Evolutionary conservation across 2,113 vertebrate species (phyloP), one percentile per base, ranked within the genome.

Genomic region (Gavia stellata): DNA sequence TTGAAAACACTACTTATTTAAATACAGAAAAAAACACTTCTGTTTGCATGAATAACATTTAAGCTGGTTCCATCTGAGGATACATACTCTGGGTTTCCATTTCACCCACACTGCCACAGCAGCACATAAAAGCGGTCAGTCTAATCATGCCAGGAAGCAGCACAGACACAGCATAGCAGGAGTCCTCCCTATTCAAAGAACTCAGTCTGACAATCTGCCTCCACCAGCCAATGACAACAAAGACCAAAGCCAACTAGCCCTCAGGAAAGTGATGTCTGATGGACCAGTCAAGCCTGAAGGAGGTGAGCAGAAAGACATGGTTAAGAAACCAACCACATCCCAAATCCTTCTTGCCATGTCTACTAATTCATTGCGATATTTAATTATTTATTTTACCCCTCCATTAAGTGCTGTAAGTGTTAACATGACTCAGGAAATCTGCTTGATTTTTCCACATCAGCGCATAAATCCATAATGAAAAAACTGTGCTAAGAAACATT

Each of bases 131-230:
- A 98, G 98, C 98, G 98, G 96, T 98, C 98, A 98, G 98, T 98
- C 98, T 98, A 98, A 98, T 98, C 98, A 99, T 98, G 98, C 98
- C 98, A 98, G 98, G 98, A 99, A 99, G 98, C 99, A 98, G 97
- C 99, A 99, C 98, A 99, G 99, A 98, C 99, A 99, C 99, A 99
- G 99, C 99, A 98, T 99, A 98, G 99, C 98, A 98, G 99, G 99
- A 97, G 98, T 99, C 98, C 98, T 99, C 98, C 99, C 99, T 96
- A 98, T 99, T 99, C 99, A 99, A 98, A 99, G 98, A 99, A 98
- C 99, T 98, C 99, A 99, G 97, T 98, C 98, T 99, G 99, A 99
- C 98, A 99, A 99, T 98, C 98, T 98, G 98, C 98, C 98, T 98
- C 98, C 98, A 98, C 98, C 98, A 98, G 98, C 99, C 99, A 99